phyloP scores from a whole-genome alignment of 2,113 vertebrate genomes.

The Picathartes gymnocephalus region DNA sequence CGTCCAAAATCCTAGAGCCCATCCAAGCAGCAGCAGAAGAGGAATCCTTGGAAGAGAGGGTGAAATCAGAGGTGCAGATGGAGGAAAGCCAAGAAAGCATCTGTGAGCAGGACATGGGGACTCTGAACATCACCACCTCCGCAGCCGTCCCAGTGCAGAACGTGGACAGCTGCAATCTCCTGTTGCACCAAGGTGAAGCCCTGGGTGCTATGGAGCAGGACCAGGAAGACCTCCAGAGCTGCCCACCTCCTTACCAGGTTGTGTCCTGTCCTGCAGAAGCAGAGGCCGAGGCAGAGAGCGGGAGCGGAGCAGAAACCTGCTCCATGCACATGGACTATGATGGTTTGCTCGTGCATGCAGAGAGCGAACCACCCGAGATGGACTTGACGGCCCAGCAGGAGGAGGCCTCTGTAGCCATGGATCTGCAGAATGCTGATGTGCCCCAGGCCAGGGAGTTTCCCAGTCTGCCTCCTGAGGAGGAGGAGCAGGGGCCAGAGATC shows the following conservation, averaged over 20 bases:
- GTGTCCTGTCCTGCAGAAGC: constrained; percentile 58
- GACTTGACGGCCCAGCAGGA: constrained; percentile 67
- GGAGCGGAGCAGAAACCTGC: constrained; percentile 37
- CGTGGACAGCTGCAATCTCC: constrained; percentile 4
- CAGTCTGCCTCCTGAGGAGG: constrained; percentile 30
- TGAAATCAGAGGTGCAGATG: constrained; percentile 74
- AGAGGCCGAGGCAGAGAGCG: neutral
- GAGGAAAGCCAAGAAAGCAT: constrained; percentile 59
- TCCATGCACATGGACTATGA: constrained; percentile 59
- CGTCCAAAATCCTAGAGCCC: constrained; percentile 75
- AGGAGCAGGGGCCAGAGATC: neutral
- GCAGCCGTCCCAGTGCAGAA: constrained; percentile 52
- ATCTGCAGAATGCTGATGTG: constrained; percentile 11
- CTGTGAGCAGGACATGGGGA: constrained; percentile 53
- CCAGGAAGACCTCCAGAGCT: constrained; percentile 58
- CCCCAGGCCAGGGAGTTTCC: constrained; percentile 25
- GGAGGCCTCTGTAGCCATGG: constrained; percentile 52
- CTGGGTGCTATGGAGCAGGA: constrained; percentile 67
- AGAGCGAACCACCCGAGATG: neutral
- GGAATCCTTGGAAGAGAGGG: constrained; percentile 63
- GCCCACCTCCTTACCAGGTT: constrained; percentile 65
- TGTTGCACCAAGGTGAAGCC: constrained; percentile 58
- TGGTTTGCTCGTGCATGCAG: neutral
- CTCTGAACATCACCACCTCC: constrained; percentile 34
- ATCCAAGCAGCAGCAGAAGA: constrained; percentile 56